Percentiles rank a stretch among this genome's conserved stretches.
These are phyloP conservation scores for Baronia brevicornis DNA, from an alignment of 2,888 invertebrate species.

Conservation along the genomic window DNA sequence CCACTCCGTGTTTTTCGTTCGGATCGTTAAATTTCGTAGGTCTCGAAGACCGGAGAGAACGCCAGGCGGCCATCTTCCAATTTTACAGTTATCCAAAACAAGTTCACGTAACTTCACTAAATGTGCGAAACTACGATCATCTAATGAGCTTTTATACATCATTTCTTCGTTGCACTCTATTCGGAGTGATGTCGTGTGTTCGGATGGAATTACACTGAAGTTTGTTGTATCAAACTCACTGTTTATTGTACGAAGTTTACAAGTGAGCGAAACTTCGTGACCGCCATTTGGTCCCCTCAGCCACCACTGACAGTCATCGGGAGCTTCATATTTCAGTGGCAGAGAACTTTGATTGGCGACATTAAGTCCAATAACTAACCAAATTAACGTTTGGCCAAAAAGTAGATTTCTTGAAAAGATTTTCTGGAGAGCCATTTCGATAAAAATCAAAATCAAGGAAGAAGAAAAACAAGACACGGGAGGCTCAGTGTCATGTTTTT, in stretches of 20 bases:
- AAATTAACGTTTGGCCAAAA: conserved; percentile 56
- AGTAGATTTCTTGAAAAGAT: conserved; percentile 47
- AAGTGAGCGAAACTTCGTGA: conserved; percentile 85
- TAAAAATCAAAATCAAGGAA: conserved; percentile 67
- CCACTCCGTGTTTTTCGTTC: conserved; percentile 90
- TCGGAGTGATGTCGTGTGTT: conserved; percentile 85
- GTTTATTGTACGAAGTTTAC: conserved; percentile 88
- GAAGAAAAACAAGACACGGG: conserved; percentile 66
- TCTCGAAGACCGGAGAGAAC: conserved; percentile 87
- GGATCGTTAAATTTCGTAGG: conserved; percentile 88
- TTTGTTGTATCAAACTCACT: conserved; percentile 92
- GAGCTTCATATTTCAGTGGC: conserved; percentile 82
- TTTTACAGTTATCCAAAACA: conserved; percentile 89
- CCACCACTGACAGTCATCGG: conserved; percentile 91
- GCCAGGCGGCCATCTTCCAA: conserved; percentile 87
- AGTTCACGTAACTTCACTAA: conserved; percentile 86
- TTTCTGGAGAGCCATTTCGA: conserved; percentile 58
- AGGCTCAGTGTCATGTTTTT: conserved; percentile 73
- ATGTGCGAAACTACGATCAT: conserved; percentile 86
- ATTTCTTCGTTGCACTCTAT: conserved; percentile 88
- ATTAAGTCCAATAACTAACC: conserved; percentile 59
- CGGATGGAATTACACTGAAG: conserved; percentile 89
- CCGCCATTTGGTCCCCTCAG: conserved; percentile 76
- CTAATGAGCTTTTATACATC: conserved; percentile 85
- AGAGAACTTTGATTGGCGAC: conserved; percentile 67